Percentiles rank a stretch among this genome's conserved stretches.
Conservation (phyloP, 2,797 vertebrate species). For the Remorina albescens region DNA sequence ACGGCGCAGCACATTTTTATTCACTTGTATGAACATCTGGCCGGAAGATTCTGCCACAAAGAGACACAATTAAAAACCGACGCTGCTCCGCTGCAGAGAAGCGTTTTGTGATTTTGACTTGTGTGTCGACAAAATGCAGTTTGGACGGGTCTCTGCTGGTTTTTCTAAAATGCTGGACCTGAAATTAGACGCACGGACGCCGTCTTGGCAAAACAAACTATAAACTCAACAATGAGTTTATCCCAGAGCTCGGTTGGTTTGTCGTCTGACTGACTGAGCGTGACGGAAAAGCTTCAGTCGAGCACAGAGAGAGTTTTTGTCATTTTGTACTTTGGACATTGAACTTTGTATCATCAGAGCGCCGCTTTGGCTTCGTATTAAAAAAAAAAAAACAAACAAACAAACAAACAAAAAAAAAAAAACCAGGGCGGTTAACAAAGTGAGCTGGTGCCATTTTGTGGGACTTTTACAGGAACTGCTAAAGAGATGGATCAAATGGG, state of each 20-base stretch:
- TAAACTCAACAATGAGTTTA: constrained; percentile 40
- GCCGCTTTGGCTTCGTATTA: too few relatives aligned
- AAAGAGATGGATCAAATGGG: not conserved
- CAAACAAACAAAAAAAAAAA: too few relatives aligned
- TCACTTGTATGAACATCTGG: too few relatives aligned
- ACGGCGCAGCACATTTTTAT: too few relatives aligned
- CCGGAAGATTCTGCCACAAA: not conserved
- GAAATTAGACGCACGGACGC: too few relatives aligned
- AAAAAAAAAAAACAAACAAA: too few relatives aligned
- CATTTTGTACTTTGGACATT: not conserved
- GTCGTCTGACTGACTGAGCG: constrained; percentile 46
- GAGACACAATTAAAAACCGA: constrained; percentile 5
- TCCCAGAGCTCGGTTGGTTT: constrained; percentile 10
- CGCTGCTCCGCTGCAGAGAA: constrained; percentile 5
- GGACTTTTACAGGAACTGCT: not conserved
- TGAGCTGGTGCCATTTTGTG: not conserved
- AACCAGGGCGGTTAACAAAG: not conserved
- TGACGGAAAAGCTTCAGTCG: too few relatives aligned
- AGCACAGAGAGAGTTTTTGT: too few relatives aligned
- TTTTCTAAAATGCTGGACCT: constrained; percentile 2
- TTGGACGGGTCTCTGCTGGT: not conserved
- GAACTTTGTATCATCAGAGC: too few relatives aligned
- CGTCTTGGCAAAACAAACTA: constrained; percentile 40
- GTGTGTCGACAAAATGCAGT: constrained; percentile 3
- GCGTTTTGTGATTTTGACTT: not conserved